Base-by-base conservation (phyloP, 2,113 vertebrate species). In the Bambusicola thoracicus region DNA sequence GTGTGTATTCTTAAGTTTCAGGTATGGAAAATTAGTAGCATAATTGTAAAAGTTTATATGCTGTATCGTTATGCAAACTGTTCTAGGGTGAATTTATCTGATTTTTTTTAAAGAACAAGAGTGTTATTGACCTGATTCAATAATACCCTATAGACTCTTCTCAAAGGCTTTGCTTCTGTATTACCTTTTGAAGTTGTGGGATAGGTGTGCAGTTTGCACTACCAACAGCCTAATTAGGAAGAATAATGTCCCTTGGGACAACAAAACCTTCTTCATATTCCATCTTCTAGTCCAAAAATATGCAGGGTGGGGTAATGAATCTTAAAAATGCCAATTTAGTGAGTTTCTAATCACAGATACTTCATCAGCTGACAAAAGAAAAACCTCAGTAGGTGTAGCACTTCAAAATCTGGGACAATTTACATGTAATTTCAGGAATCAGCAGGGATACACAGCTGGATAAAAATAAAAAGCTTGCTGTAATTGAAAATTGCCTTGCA, bases 351-450 rank as follows among this genome's bases (percentile, higher is more conserved):
- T 98, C 97, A 97, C 92, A 97, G 93, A 97, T 95, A 95, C 95
- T 97, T 98, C 97, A 98, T 98, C 97, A 97, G 88, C 95, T 96
- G 92, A 97, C 97, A 97, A 97, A 97, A 97, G 93, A 96, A 96
- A 98, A 97, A 89, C 92, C 95, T 97, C 97, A 63, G 93, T 97
- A 97, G 97, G 97, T 97, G 90, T 46, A 96, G 77, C 65, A 94
- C 96, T 98, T 97, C 96, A 97, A 97, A 97, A 98, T 97, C 96
- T 98, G 93, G 97, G 97, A 97, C 97, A 98, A 95, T 97, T 97
- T 97, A 97, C 97, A 97, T 96, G 92, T 96, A 97, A 98, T 98
- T 97, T 98, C 92, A 94, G 87, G 93, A 97, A 97, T 97, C 97
- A 98, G 97, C 97, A 96, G 97, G 98, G 91, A 97, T 93, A 96